Conservation (phyloP, 2,888 invertebrate species). For the Mimachlamys varia region DNA sequence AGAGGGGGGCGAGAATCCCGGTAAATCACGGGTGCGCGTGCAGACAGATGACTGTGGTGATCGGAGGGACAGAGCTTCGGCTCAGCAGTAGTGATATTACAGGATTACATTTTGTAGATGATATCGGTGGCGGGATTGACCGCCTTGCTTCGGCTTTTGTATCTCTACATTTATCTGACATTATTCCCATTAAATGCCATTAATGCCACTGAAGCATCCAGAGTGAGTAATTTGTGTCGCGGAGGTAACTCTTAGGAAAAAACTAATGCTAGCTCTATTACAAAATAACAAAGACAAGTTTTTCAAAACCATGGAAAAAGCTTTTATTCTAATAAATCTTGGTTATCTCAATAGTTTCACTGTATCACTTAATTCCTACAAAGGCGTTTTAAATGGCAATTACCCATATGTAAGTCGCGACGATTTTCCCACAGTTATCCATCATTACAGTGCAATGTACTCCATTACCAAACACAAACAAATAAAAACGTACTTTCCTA, state of each 20-base stretch:
- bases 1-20: background rate
- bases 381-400: conserved; percentile 25
- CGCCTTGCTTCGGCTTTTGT: background rate
- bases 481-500: conserved; percentile 24
- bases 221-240: conserved; percentile 12
- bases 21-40: conserved; percentile 16
- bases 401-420: conserved; percentile 25
- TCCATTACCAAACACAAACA: background rate
- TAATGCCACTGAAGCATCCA: conserved; percentile 23
- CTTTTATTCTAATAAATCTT: conserved; percentile 26
- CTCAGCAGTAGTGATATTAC: conserved; percentile 4
- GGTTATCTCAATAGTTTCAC: conserved; percentile 32
- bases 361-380: conserved; percentile 15
- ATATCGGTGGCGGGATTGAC: background rate
- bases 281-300: conserved; percentile 14
- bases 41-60: background rate
- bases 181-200: conserved; percentile 33
- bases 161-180: conserved; percentile 27
- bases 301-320: conserved; percentile 32
- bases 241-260: conserved; percentile 26
- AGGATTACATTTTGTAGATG: conserved; percentile 9
- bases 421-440: conserved; percentile 20
- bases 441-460: background rate
- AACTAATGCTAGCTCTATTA: conserved; percentile 8
- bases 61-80: background rate